Evolutionary conservation across 2,888 invertebrate species (phyloP), one percentile per base, ranked within the genome.

Genomic region (Sarcophaga rosellei): DNA sequence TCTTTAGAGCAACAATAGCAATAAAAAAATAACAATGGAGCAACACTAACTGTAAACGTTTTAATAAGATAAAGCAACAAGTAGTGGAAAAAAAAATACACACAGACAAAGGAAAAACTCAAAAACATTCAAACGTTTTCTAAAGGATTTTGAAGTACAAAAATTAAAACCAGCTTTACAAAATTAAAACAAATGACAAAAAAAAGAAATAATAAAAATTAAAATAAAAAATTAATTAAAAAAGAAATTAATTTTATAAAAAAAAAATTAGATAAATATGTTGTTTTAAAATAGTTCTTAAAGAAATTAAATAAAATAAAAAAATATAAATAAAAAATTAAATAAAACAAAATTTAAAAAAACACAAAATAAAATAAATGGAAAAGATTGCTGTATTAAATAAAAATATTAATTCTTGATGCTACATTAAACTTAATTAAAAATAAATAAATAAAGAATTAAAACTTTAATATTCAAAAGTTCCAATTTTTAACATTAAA

Each of bases 41-140:
- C 70, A 76, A 70, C 65, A 70, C 65, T 69, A 75, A 75, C 75
- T 75, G 25, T 45, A 62, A 68, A 61, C 57, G 8, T 59, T 17
- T 53, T 12, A 4, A 15, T n/a, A n/a, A 23, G 35, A 45, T 20
- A 59, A 80, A 80, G 82, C 86, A 86, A 86, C 82, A 86, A 86
- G 83, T 86, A 20, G 61, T 61, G 10, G 61, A 35, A 47, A 77
- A 69, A 59, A 76, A 47, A 21, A 15, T 1, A 12, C 4, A 47
- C 15, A 47, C 47, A 47, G 15, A 6, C 35, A 35, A 47, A 15
- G 12, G 15, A 47, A 11, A 53, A 47, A 47, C 4, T 3, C 8
- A 12, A 4, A 47, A 15, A 47, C 11, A 53, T 15, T 15, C 17
- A 53, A 53, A 53, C 15, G 12, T 15, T 53, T 53, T 53, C 12